Conservation (phyloP, 2,888 invertebrate species). For the Cactoblastis cactorum region DNA sequence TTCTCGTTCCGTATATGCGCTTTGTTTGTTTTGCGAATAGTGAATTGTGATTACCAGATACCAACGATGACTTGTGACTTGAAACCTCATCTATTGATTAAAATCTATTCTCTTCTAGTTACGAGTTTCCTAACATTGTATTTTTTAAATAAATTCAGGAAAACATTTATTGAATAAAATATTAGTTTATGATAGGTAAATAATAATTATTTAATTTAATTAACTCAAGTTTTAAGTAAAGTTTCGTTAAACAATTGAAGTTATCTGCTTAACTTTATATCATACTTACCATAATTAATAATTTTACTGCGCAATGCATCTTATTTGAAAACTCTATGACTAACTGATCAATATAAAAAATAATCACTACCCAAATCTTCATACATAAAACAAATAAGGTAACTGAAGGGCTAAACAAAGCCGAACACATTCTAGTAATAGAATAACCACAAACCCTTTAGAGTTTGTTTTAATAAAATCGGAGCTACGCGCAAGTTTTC, state of each 20-base stretch:
- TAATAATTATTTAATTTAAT: no score
- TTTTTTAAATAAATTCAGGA: no score
- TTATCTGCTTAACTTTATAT: no score
- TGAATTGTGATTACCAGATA: conserved; percentile 5
- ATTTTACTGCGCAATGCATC: no score
- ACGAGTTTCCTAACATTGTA: no score
- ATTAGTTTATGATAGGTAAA: no score
- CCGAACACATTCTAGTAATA: conserved; percentile 17
- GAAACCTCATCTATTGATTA: not conserved
- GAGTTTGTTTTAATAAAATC: conserved; percentile 61
- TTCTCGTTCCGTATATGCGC: not conserved
- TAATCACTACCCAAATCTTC: not conserved
- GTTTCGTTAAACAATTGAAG: no score
- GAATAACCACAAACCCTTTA: conserved; percentile 44
- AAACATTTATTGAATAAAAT: no score
- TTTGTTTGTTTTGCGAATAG: conserved; percentile 4
- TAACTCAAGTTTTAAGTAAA: no score
- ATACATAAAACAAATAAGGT: not conserved
- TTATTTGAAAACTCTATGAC: not conserved
- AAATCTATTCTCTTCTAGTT: no score
- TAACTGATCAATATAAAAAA: not conserved
- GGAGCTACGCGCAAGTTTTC: conserved; percentile 63
- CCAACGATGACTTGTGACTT: not conserved
- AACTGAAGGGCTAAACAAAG: not conserved
- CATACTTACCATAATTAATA: no score